Conservation (phyloP, 2,113 vertebrate genomes). For the Rattus rattus region DNA sequence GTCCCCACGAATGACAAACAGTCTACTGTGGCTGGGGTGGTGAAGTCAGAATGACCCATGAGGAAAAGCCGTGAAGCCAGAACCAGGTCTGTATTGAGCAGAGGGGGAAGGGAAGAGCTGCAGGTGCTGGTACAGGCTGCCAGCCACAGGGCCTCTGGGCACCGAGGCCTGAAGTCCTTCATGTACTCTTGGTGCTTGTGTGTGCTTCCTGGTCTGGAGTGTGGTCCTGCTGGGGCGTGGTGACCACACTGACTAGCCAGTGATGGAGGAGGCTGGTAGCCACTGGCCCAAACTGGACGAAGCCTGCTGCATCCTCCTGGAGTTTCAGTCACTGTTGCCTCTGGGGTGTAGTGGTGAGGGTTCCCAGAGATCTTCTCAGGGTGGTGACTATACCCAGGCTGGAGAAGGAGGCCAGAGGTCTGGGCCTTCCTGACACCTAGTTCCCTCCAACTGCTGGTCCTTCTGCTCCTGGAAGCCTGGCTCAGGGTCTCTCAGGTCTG, state of each 20-base stretch:
- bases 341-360: rapidly evolving
- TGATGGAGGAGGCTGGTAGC: not conserved
- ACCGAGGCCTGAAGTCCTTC: not conserved
- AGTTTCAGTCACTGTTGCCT: not conserved
- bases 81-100: rapidly evolving
- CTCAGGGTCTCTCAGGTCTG: rapidly evolving
- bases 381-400: not conserved
- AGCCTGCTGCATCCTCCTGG: not conserved
- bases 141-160: conserved; percentile 54
- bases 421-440: rapidly evolving
- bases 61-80: too few relatives aligned
- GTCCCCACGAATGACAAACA: not conserved
- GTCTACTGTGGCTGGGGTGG: not conserved
- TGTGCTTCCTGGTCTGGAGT: not conserved
- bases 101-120: not conserved
- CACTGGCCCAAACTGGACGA: not conserved
- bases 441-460: not conserved
- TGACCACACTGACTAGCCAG: not conserved
- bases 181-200: rapidly evolving
- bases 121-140: not conserved
- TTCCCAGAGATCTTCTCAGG: not conserved
- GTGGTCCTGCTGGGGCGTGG: not conserved
- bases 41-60: not conserved
- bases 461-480: not conserved
- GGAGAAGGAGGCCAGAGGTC: rapidly evolving